These are phyloP conservation scores for Euura saliciscinereae DNA, from an alignment of 1,140 invertebrate species.

Conservation along the genomic window DNA sequence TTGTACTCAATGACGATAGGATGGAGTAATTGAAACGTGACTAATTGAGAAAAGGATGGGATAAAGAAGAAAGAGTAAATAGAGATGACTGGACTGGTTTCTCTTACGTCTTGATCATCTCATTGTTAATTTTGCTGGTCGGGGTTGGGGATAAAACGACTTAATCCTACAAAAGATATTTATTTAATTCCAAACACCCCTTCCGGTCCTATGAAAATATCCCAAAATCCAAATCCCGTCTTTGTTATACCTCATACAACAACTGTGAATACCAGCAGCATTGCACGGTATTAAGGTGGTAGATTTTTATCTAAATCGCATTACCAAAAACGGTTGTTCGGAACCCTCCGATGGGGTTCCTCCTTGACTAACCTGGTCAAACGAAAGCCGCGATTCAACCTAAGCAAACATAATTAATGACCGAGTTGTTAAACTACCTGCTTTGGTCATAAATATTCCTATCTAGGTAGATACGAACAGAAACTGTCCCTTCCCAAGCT, in stretches of 20 bases:
- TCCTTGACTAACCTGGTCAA: background rate
- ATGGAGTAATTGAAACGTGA: background rate
- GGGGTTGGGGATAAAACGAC: background rate
- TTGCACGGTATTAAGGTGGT: background rate
- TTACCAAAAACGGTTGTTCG: background rate
- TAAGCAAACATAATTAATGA: conserved; percentile 1
- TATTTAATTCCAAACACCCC: background rate
- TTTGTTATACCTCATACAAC: background rate
- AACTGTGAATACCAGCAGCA: background rate
- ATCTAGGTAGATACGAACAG: background rate
- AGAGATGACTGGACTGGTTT: background rate
- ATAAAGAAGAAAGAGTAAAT: background rate
- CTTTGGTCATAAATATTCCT: background rate
- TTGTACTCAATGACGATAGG: background rate
- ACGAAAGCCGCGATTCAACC: background rate
- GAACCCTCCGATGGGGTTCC: no score
- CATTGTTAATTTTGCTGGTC: background rate
- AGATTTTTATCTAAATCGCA: conserved; percentile 5
- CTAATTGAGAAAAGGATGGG: background rate
- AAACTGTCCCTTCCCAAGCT: no score
- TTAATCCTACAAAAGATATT: background rate
- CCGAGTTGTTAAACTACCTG: background rate
- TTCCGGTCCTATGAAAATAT: background rate
- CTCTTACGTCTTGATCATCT: background rate
- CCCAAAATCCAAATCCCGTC: conserved; percentile 1